Conservation (phyloP, 2,113 vertebrate species). For the Corydoras maculifer region DNA sequence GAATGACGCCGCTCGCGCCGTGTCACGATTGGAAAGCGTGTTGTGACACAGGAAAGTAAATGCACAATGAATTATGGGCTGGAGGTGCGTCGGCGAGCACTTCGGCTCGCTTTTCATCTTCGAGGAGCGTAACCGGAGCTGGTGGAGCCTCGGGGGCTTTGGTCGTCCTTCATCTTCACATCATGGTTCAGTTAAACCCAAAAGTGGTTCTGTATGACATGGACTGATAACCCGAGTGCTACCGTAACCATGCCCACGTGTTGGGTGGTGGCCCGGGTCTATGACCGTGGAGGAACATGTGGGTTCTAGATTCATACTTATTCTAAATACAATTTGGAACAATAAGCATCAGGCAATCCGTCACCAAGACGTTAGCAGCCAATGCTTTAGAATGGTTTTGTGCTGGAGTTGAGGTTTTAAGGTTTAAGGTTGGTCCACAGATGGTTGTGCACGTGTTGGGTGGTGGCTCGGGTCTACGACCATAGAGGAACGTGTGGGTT, state of each 20-base stretch:
- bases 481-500: no score
- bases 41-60: constrained; percentile 38
- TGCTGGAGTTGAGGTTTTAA: no score
- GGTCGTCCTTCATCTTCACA: constrained; percentile 10
- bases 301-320: no score
- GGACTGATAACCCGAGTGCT: constrained; percentile 29
- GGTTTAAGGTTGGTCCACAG: no score
- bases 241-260: neutral
- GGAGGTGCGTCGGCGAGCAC: constrained; percentile 9
- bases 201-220: constrained; percentile 14
- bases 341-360: no score
- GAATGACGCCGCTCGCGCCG: constrained; percentile 3
- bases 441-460: neutral
- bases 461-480: no score
- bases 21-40: constrained; percentile 22
- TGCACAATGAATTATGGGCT: constrained; percentile 32
- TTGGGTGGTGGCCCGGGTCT: neutral
- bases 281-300: no score
- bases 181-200: constrained; percentile 8
- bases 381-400: no score
- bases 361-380: no score
- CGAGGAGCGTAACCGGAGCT: constrained; percentile 32
- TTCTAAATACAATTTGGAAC: no score
- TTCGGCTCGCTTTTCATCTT: constrained; percentile 29
- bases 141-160: constrained; percentile 18